A percentile compares a stretch with the other conserved stretches of the same genome.
These are phyloP conservation scores for Gerris lacustris DNA, from an alignment of 2,888 invertebrate species.

Conservation along the genomic window DNA sequence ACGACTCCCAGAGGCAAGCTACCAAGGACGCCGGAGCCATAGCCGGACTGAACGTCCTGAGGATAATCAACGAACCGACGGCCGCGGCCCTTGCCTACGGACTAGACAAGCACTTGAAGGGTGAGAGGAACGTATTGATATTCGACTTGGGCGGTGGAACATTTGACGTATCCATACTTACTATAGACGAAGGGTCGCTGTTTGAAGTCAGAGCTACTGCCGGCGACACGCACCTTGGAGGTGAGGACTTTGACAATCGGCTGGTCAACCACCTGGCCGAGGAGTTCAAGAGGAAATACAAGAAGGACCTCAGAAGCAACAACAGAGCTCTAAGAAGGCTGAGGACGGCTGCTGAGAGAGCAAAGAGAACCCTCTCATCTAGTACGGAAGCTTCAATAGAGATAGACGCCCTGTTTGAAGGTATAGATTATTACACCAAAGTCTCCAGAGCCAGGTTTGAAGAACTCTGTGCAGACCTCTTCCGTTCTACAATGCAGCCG, in stretches of 20 bases:
- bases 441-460: constrained; percentile 76
- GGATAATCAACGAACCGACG: constrained; percentile 84
- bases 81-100: constrained; percentile 83
- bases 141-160: constrained; percentile 77
- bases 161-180: constrained; percentile 82
- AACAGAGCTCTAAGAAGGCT: constrained; percentile 67
- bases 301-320: constrained; percentile 50
- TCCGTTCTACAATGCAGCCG: constrained; percentile 62
- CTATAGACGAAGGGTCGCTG: constrained; percentile 73
- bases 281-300: constrained; percentile 64
- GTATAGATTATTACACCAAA: constrained; percentile 81
- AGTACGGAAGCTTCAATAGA: constrained; percentile 69
- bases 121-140: constrained; percentile 61
- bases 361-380: constrained; percentile 63
- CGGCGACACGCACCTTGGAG: constrained; percentile 68
- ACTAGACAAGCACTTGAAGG: constrained; percentile 57
- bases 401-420: constrained; percentile 79
- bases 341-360: constrained; percentile 72
- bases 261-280: constrained; percentile 65
- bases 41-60: constrained; percentile 72
- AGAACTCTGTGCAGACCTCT: constrained; percentile 76
- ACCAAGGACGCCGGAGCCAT: constrained; percentile 81
- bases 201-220: constrained; percentile 71
- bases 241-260: constrained; percentile 68
- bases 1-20: constrained; percentile 68